Conservation (phyloP, 2,113 vertebrate species). For the Cariama cristata region DNA sequence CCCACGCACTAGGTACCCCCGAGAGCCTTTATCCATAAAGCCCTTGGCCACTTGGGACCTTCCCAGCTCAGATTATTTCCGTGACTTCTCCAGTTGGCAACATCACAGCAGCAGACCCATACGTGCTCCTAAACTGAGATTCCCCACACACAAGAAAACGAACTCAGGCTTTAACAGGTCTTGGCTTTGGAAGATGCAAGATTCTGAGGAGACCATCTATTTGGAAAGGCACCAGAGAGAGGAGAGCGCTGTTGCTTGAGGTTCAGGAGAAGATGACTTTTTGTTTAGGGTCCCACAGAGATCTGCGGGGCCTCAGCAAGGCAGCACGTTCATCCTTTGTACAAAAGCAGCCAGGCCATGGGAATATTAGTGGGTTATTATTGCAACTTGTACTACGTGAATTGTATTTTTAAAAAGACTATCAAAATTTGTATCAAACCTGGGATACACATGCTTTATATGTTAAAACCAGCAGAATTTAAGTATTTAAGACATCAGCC, state of each 20-base stretch:
- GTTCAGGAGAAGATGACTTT: background rate
- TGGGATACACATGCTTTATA: background rate
- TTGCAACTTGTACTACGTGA: background rate
- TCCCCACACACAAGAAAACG: background rate
- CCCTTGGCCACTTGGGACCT: background rate
- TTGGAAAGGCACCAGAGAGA: background rate
- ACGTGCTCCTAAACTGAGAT: background rate
- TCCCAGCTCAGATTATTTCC: background rate
- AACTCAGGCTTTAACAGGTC: background rate
- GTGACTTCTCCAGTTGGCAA: background rate
- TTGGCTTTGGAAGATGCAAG: background rate
- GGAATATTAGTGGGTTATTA: background rate
- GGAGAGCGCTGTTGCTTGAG: background rate
- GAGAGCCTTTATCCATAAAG: background rate
- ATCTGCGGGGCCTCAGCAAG: background rate
- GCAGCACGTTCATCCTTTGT: background rate
- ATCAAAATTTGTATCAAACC: background rate
- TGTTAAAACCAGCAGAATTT: background rate
- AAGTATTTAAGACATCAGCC: background rate
- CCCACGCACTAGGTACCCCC: fast-evolving
- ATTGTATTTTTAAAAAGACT: background rate
- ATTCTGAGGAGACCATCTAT: background rate
- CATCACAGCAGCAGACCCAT: background rate
- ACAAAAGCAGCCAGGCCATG: background rate
- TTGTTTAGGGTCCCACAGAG: background rate